A percentile compares a stretch with the other conserved stretches of the same genome.
phyloP scores from a whole-genome alignment of 2,888 invertebrate species.

The Diaprepes abbreviatus region DNA sequence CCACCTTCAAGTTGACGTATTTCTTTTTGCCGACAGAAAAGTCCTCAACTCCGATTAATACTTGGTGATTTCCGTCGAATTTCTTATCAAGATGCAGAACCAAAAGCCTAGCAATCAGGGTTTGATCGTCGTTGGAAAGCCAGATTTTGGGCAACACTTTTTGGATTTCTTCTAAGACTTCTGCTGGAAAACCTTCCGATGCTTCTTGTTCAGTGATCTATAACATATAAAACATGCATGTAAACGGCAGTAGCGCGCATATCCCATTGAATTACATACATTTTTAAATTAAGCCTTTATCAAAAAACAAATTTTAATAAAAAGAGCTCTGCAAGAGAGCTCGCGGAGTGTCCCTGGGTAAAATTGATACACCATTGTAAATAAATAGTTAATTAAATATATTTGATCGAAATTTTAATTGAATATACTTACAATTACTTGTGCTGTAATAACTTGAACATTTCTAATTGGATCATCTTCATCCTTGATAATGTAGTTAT shows the following conservation, averaged over 20 bases:
- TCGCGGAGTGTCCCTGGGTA: too few species aligned
- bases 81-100: constrained; percentile 28
- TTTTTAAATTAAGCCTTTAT: too few species aligned
- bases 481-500: constrained; percentile 26
- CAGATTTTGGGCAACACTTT: constrained; percentile 19
- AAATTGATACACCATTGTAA: too few species aligned
- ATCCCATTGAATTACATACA: too few species aligned
- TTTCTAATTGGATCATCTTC: constrained; percentile 5
- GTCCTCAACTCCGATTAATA: constrained; percentile 17
- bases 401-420: too few species aligned
- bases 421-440: constrained; percentile 31
- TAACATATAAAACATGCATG: constrained; percentile 1
- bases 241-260: too few species aligned
- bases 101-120: constrained; percentile 12
- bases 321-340: too few species aligned
- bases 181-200: constrained; percentile 18
- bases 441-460: constrained; percentile 29
- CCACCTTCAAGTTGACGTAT: constrained; percentile 36
- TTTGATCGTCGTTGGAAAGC: constrained; percentile 24
- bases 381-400: too few species aligned
- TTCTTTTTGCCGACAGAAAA: constrained; percentile 16
- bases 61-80: constrained; percentile 28
- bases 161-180: constrained; percentile 25
- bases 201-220: constrained; percentile 20
- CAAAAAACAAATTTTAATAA: too few species aligned